Evolutionary conservation across 2,797 vertebrate species (phyloP).

Genomic region (Manis crassicaudata): DNA sequence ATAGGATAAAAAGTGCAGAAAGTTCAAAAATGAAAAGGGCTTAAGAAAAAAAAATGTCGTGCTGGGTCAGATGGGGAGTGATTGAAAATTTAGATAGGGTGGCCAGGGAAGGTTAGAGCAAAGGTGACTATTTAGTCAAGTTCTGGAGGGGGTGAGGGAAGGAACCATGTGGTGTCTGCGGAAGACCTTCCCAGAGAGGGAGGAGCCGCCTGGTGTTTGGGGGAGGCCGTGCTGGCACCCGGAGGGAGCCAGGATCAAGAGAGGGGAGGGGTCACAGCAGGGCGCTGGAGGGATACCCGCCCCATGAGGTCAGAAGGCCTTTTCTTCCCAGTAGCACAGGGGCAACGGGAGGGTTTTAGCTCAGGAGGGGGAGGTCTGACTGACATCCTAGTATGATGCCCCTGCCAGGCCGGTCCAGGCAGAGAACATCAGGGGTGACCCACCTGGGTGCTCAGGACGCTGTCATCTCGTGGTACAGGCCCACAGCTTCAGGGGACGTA

Average conservation of each 20-base stretch:
- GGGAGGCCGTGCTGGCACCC: background rate
- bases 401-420: background rate
- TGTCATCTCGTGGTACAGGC: background rate
- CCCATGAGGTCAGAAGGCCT: rapidly evolving
- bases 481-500: background rate
- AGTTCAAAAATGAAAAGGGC: no score
- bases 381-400: background rate
- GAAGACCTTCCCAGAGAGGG: background rate
- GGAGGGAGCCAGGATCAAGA: no score
- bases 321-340: background rate
- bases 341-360: background rate
- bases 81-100: background rate
- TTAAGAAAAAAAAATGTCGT: background rate
- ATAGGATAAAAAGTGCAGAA: background rate
- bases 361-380: background rate
- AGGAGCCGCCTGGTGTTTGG: background rate
- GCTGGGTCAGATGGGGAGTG: background rate
- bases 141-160: background rate
- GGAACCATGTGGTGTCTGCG: rapidly evolving
- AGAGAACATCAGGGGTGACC: background rate
- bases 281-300: background rate
- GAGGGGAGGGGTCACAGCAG: no score
- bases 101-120: no score
- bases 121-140: background rate
- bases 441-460: background rate